A percentile compares a stretch with the other conserved stretches of the same genome.
Evolutionary conservation across 2,797 vertebrate species (phyloP).

Genomic region (Sebastes elongatus): DNA sequence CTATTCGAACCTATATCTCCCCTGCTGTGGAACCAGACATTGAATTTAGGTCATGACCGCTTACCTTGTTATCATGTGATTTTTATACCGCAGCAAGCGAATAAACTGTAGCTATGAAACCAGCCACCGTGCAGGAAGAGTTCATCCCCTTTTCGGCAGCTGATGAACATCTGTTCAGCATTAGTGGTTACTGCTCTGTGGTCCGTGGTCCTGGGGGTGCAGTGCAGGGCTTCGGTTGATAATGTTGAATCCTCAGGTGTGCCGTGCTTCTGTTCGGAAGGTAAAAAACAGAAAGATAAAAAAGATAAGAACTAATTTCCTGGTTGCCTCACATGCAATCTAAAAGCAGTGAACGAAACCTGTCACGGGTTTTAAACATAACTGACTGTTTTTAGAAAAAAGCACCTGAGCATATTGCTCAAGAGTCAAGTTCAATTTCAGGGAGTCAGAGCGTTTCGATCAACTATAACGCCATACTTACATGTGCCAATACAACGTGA

Average conservation of each 20-base stretch:
- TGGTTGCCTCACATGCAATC: neutral
- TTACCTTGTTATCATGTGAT: constrained; percentile 60
- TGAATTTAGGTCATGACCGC: constrained; percentile 63
- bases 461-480: too few species aligned
- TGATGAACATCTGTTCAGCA: constrained; percentile 77
- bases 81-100: constrained; percentile 35
- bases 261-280: constrained; percentile 12
- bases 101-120: constrained; percentile 47
- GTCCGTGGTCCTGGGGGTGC: constrained; percentile 54
- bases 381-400: neutral
- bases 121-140: constrained; percentile 47
- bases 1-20: neutral
- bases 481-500: neutral
- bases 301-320: constrained; percentile 15
- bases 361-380: neutral
- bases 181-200: constrained; percentile 65
- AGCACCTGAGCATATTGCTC: neutral
- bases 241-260: constrained; percentile 64
- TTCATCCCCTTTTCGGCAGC: constrained; percentile 62
- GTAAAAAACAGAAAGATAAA: constrained; percentile 3
- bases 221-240: constrained; percentile 44
- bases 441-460: too few species aligned
- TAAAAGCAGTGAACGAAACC: neutral
- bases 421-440: too few species aligned
- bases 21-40: constrained; percentile 14